Base-by-base conservation (phyloP, 2,888 invertebrate genomes). In the Drosophila kambysellisi region DNA sequence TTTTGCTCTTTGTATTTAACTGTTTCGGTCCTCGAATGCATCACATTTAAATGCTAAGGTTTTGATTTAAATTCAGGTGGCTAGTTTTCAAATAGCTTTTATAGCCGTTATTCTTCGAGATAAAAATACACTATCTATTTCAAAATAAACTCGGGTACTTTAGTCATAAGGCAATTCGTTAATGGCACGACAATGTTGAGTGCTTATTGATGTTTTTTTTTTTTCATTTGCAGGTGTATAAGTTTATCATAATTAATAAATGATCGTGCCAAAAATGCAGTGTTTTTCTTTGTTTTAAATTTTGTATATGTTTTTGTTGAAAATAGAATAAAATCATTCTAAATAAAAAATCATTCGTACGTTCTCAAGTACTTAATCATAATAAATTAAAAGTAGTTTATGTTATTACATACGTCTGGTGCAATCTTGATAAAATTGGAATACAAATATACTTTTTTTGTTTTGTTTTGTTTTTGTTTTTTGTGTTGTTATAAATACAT, bases 351-450 rank as follows among this genome's bases (percentile, higher is more conserved):
- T 84, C 74, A 71, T 76, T 64, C 70, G 79, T 78, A 85, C 77
- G 61, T 68, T 62, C 29, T 37, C 59, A 48, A 68, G 82, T 83
- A 89, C 77, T 81, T 81, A 89, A 86, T 88, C 79, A 90, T 90
- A 79, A 68, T 90, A 88, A 79, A 88, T 83, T 91, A 84, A 81
- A 75, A 63, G 73, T 88, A 82, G 76, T 81, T 76, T 79, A 83
- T 82, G 74, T 84, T 82, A 84, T 83, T 82, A 76, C 65, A 81
- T 68, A 65, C 64, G 83, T 62, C 62, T 68, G 80, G 68, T 80
- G 69, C 52, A 74, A 74, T 54, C 58, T 70, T 74, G 65, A 59
- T 77, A 76, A 87, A 25, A 76, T 81, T 83, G 76, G 76, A 89
- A 84, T 88, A 82, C 82, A 81, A 86, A 69, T 82, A 86, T 52